phyloP scores from a whole-genome alignment of 1,140 invertebrate species.

The Drosophila kurseongensis region DNA sequence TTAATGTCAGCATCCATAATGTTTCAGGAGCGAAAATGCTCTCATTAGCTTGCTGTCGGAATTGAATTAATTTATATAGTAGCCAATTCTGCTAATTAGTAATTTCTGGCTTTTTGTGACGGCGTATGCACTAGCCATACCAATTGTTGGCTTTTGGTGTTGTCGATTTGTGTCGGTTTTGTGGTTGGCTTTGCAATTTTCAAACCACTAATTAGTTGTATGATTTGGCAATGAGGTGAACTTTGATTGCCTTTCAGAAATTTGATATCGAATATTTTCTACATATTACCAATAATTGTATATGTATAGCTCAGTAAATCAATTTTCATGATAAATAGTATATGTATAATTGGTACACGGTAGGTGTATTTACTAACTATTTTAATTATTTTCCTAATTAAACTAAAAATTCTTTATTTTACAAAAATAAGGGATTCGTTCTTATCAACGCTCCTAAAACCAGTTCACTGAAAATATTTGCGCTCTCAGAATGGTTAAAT shows the following conservation, averaged over 20 bases:
- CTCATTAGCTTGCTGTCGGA: conserved; percentile 33
- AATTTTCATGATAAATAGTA: no score
- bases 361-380: no score
- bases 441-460: no score
- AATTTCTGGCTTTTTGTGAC: conserved; percentile 45
- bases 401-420: no score
- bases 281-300: no score
- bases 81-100: conserved; percentile 52
- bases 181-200: conserved; percentile 10
- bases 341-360: no score
- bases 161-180: conserved; percentile 16
- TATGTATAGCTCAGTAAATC: no score
- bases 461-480: no score
- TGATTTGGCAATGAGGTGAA: conserved; percentile 3
- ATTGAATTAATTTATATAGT: conserved; percentile 61
- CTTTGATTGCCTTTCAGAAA: not conserved
- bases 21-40: conserved; percentile 18
- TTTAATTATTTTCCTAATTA: no score
- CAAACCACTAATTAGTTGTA: conserved; percentile 60
- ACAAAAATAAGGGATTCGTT: no score
- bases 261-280: not conserved
- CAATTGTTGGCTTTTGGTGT: conserved; percentile 28
- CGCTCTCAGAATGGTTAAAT: no score
- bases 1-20: conserved; percentile 50
- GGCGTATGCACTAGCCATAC: conserved; percentile 13